These are phyloP conservation scores for Hyperopisus bebe DNA, from an alignment of 2,113 vertebrate genomes.

Conservation along the genomic window DNA sequence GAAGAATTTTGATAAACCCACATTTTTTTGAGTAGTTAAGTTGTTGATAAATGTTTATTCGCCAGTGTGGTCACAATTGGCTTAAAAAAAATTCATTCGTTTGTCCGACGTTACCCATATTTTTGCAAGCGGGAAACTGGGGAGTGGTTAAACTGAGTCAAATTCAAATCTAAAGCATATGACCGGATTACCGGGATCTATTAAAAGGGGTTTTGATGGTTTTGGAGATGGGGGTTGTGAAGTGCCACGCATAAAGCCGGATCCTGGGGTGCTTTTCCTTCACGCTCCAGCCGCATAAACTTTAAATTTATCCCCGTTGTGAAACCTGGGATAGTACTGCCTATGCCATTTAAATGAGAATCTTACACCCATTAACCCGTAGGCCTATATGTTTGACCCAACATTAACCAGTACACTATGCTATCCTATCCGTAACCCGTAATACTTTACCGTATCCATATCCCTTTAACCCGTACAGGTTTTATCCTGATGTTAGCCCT, in stretches of 20 bases:
- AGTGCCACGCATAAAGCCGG: background rate
- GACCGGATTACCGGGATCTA: background rate
- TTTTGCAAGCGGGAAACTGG: background rate
- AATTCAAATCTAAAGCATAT: background rate
- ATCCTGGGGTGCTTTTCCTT: background rate
- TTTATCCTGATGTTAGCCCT: background rate
- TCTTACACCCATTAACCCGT: background rate
- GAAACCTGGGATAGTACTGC: background rate
- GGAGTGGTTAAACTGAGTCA: background rate
- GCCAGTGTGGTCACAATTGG: background rate
- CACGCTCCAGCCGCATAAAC: background rate
- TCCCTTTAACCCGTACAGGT: background rate
- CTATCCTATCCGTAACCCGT: background rate
- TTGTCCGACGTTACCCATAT: background rate
- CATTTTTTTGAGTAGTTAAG: background rate
- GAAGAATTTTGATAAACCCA: background rate
- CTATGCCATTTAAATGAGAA: background rate
- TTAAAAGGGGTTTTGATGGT: background rate
- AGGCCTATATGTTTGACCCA: background rate
- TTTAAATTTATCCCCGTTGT: background rate
- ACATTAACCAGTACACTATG: background rate
- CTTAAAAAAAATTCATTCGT: background rate
- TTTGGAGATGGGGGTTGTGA: background rate
- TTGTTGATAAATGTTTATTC: background rate
- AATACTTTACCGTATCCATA: background rate